These are phyloP conservation scores for Microtus pennsylvanicus DNA, from an alignment of 2,113 vertebrate species.

Conservation along the genomic window DNA sequence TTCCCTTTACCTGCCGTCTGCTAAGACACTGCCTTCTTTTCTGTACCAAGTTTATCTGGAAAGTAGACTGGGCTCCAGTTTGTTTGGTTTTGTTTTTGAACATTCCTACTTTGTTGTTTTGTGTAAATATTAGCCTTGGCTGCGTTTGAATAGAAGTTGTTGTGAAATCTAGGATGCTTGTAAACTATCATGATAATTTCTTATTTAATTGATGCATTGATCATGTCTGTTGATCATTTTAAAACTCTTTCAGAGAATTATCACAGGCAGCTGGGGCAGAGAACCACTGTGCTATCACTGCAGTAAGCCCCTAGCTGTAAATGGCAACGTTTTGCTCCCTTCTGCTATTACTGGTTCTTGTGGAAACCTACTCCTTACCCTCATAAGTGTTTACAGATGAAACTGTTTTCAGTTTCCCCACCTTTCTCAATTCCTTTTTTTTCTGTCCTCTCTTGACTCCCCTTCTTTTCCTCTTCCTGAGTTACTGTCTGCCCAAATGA, in stretches of 20 bases:
- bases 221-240: not conserved
- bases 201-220: constrained; percentile 4
- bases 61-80: not conserved
- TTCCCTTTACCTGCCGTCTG: not conserved
- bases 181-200: not conserved
- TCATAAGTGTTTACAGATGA: not conserved
- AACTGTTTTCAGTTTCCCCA: not conserved
- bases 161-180: not conserved
- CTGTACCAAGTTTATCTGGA: not conserved
- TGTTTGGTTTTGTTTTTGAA: not conserved
- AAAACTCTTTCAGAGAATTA: not conserved
- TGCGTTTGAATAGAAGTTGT: not conserved
- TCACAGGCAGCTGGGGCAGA: not conserved
- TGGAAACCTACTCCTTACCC: not conserved
- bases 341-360: not conserved
- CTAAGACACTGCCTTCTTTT: not conserved
- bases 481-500: not conserved
- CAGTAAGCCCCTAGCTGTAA: not conserved
- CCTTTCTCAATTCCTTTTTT: not conserved
- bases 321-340: not conserved
- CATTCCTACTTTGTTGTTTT: not conserved
- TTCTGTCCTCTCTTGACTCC: not conserved
- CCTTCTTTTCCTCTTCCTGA: not conserved
- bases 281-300: not conserved
- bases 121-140: not conserved